phyloP scores from a whole-genome alignment of 2,113 vertebrate genomes.

The Crotalus horridus region DNA sequence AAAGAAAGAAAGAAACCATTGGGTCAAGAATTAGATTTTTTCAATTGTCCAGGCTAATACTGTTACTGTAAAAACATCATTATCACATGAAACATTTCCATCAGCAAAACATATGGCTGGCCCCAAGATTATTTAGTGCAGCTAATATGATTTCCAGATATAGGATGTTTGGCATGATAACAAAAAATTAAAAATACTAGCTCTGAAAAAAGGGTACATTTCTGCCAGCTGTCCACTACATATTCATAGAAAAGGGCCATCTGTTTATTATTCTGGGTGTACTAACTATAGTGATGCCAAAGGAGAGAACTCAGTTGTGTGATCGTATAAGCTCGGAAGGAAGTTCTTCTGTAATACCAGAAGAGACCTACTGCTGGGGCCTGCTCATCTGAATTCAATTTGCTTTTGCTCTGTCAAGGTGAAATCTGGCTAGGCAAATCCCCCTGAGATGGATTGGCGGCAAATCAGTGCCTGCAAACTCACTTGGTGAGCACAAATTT shows the following conservation, averaged over 20 bases:
- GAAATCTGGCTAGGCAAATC: constrained; percentile 4
- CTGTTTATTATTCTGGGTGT: background rate
- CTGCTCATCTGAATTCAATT: constrained; percentile 9
- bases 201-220: constrained; percentile 28
- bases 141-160: constrained; percentile 30
- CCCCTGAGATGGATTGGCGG: background rate
- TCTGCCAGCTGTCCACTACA: constrained; percentile 19
- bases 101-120: background rate
- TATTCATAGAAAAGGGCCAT: constrained; percentile 21
- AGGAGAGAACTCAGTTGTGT: background rate
- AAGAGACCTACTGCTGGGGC: background rate
- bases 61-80: background rate
- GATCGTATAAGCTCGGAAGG: constrained; percentile 8
- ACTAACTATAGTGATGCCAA: constrained; percentile 28
- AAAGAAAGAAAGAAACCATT: constrained; percentile 14
- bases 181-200: constrained; percentile 24
- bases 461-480: background rate
- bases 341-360: background rate
- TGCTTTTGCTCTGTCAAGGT: background rate
- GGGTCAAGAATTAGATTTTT: background rate
- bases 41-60: constrained; percentile 6
- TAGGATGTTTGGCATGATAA: constrained; percentile 12
- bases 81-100: constrained; percentile 24
- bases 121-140: background rate
- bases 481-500: background rate